Conservation (phyloP, 1,140 invertebrate species). For the Drosophila santomea region DNA sequence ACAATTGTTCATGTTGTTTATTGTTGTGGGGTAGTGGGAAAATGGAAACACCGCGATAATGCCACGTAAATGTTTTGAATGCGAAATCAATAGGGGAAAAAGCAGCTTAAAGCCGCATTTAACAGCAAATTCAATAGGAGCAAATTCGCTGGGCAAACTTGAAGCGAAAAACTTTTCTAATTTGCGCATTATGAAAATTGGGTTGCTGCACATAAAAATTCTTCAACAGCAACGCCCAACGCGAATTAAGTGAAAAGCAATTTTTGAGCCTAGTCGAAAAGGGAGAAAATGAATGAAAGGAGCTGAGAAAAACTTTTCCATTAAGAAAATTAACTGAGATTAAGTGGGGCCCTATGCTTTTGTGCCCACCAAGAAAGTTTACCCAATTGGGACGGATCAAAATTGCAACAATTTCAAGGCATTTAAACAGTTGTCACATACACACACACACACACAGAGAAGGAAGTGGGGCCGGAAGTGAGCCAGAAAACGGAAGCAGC, state of each 20-base stretch:
- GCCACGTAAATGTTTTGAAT: constrained; percentile 67
- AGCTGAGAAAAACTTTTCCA: constrained; percentile 74
- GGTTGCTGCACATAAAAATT: constrained; percentile 23
- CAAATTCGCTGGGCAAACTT: constrained; percentile 6
- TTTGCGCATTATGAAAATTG: constrained; percentile 80
- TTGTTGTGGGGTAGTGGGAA: constrained; percentile 18
- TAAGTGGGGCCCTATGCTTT: constrained; percentile 50
- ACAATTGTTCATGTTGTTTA: constrained; percentile 50
- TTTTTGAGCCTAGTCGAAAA: constrained; percentile 51
- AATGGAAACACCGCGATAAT: constrained; percentile 68
- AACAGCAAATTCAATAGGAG: constrained; percentile 26
- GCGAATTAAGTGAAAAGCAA: constrained; percentile 55
- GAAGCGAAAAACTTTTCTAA: constrained; percentile 70
- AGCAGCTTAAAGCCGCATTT: constrained; percentile 52
- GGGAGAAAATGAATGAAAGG: constrained; percentile 31
- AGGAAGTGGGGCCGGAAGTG: constrained; percentile 42
- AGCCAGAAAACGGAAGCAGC: constrained; percentile 35
- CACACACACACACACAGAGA: constrained; percentile 20
- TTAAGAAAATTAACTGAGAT: constrained; percentile 83
- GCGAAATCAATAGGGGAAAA: constrained; percentile 70
- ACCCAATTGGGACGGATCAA: constrained; percentile 37
- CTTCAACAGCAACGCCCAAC: background rate
- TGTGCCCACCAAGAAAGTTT: constrained; percentile 7
- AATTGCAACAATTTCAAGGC: constrained; percentile 73
- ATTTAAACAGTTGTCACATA: constrained; percentile 78